Evolutionary conservation across 2,888 invertebrate species (phyloP), one percentile per base, ranked within the genome.

Genomic region (Dione juno): DNA sequence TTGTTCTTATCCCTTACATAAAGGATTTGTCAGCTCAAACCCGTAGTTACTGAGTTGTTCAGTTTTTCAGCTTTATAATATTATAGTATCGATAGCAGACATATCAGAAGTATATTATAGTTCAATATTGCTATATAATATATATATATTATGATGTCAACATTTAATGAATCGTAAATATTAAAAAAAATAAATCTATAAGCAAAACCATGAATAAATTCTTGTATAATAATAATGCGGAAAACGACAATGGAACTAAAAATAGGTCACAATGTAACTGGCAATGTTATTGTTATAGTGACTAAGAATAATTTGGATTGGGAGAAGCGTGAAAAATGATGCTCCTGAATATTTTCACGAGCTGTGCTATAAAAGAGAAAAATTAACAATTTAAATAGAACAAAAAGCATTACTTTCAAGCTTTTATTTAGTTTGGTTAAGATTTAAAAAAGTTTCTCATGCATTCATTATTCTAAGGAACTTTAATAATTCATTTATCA

Each of bases 251-350:
- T 64, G 64, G 64, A 64, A 64, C 64, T 57, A 50, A 50, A 64
- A 64, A 64, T 64, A 64, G 64, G 64, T 64, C 64, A 50, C 48
- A 50, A 40, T 64, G 50, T 64, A 64, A 64, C 64, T 64, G 64
- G 64, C 48, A 64, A 37, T 64, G 64, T 64, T 64, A 64, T 64
- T 64, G 64, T 64, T 64, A 19, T 50, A 48, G 50, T 64, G 48
- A 37, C 50, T 64, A 64, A 64, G 64, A 64, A 64, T 64, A 64
- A 64, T 64, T 64, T 48, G 64, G 35, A 64, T 64, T 50, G 48
- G 48, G 19, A 50, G 19, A 9, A 50, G 64, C 13, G 16, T 50
- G 37, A 50, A 50, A 40, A 50, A 64, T 64, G 50, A 64, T 64
- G 37, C 11, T 48, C 13, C 37, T 43, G 54, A 16, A 45, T 28